Evolutionary conservation across 2,888 invertebrate genomes (phyloP), one percentile per base, ranked within the genome.

Genomic region (Dendrolimus pini): DNA sequence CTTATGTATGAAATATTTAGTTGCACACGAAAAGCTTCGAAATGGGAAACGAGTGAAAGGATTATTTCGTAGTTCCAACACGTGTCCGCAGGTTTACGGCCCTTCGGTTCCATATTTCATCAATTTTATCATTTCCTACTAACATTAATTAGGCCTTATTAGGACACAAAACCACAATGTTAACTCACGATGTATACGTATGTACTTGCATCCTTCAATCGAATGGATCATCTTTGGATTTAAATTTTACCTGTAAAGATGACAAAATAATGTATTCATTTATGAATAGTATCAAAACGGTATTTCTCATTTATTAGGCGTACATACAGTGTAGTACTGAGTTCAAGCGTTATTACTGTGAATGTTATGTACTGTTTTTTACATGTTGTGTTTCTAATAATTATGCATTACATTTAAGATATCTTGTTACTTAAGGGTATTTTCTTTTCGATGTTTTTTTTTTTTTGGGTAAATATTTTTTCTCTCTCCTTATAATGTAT

Each of bases 141-240:
- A 87, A 83, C 77, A 84, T 85, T 89, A 89, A 87, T 90, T 90
- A 90, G 89, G 89, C 89, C 89, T 83, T 89, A 83, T 83, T 86
- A 88, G 89, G 89, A 89, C 87, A 88, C 84, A 85, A 85, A 85
- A 88, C 87, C 89, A 89, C 88, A 88, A 78, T 85, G 79, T 75
- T 82, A 83, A 84, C 77, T 84, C 80, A 83, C 78, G 78, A 82
- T 80, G 63, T 47, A 63, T 60, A 61, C 65, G 61, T 63, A 68
- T 69, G 62, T 68, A 85, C 78, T 79, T 73, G 74, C 71, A 69
- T 69, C 69, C 68, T 70, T 72, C 70, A 70, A 74, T 77, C 68
- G 66, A 70, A 69, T 72, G 64, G 67, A 69, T 71, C 66, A 78
- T 87, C 86, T 88, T 89, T 87, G 86, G 89, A 82, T 83, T 77